phyloP scores from a whole-genome alignment of 2,797 vertebrate species.

The Ctenosaura bakeri region DNA sequence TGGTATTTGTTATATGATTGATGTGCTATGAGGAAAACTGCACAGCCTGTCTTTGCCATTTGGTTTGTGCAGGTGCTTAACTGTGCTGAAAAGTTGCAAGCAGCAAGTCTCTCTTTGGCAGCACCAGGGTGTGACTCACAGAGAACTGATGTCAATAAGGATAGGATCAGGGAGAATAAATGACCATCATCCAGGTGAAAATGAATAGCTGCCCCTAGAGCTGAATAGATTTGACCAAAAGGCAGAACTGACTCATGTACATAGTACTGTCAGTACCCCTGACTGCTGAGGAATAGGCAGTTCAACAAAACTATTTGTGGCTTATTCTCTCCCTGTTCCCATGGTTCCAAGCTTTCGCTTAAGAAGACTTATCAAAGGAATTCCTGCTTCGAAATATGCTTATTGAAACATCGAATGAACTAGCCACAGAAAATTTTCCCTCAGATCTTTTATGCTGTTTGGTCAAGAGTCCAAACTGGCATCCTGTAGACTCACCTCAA shows the following conservation, averaged over 20 bases:
- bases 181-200: not conserved
- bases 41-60: slow-evolving; percentile 24
- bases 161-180: not conserved
- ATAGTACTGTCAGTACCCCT: not conserved
- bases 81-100: slow-evolving; percentile 3
- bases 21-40: slow-evolving; percentile 25
- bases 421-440: not conserved
- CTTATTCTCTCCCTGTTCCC: not conserved
- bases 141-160: slow-evolving; percentile 21
- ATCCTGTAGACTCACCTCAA: not conserved
- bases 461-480: not conserved
- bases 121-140: slow-evolving; percentile 23
- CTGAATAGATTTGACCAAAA: slow-evolving; percentile 2
- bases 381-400: not conserved
- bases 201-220: not conserved
- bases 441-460: not conserved
- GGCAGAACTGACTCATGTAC: slow-evolving; percentile 5
- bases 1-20: slow-evolving; percentile 39
- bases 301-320: not conserved
- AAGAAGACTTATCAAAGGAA: slow-evolving; percentile 9
- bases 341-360: not conserved
- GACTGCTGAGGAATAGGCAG: not conserved
- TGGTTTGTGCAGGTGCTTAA: slow-evolving; percentile 27
- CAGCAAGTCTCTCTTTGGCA: not conserved
- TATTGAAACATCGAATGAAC: not conserved